Evolutionary conservation across 2,113 vertebrate species (phyloP).

Genomic region (Colistium nudipinnis): DNA sequence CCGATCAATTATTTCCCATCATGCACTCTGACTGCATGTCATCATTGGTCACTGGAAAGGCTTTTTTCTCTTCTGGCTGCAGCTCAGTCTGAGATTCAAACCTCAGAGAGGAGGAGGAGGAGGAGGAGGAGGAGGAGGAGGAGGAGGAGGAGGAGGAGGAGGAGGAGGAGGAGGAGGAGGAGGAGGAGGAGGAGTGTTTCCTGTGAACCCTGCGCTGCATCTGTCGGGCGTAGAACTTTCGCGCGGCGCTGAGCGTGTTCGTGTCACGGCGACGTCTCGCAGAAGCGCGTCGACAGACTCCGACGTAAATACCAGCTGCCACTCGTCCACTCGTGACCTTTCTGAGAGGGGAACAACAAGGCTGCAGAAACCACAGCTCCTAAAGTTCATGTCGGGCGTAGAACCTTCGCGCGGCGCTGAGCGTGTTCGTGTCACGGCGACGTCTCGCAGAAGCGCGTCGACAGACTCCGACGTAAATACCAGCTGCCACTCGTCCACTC

Average conservation of each 20-base stretch:
- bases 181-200: slow-evolving; percentile 2
- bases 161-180: not conserved
- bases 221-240: slow-evolving; percentile 25
- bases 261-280: slow-evolving; percentile 31
- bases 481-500: slow-evolving; percentile 67
- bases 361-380: no score
- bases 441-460: slow-evolving; percentile 29
- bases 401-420: slow-evolving; percentile 16
- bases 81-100: not conserved
- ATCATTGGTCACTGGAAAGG: not conserved
- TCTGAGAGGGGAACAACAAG: no score
- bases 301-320: slow-evolving; percentile 76
- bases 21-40: slow-evolving; percentile 21
- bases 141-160: slow-evolving; percentile 6
- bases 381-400: slow-evolving; percentile 43
- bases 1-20: slow-evolving; percentile 26
- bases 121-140: not conserved
- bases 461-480: slow-evolving; percentile 70
- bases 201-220: slow-evolving; percentile 18
- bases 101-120: not conserved
- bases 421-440: slow-evolving; percentile 43
- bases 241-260: slow-evolving; percentile 40
- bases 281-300: slow-evolving; percentile 52
- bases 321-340: slow-evolving; percentile 71
- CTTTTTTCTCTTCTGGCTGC: not conserved